Evolutionary conservation across 2,113 vertebrate species (phyloP).

Genomic region (Ascaphus truei): DNA sequence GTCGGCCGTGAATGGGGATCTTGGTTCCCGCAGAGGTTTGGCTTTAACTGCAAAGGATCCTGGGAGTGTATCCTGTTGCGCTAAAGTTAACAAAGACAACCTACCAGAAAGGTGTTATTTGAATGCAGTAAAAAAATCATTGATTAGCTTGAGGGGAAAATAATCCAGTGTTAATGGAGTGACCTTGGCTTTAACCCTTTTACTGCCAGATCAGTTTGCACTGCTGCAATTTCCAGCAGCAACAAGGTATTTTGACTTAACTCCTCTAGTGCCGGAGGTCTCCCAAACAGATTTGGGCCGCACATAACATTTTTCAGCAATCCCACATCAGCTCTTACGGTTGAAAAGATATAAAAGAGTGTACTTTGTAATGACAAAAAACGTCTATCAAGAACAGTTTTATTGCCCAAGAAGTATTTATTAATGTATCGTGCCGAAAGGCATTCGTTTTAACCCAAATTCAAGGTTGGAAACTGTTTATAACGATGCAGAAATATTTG

Average conservation of each 20-base stretch:
- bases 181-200: not conserved
- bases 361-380: not conserved
- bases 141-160: not conserved
- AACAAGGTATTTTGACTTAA: no score
- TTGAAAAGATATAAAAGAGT: not conserved
- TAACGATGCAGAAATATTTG: slow-evolving; percentile 19
- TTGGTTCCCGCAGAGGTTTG: no score
- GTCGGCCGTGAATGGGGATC: not conserved
- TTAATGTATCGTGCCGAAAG: slow-evolving; percentile 18
- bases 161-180: not conserved
- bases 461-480: slow-evolving; percentile 9
- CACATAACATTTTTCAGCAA: not conserved
- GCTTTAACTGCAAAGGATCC: no score
- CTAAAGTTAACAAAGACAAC: no score
- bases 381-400: not conserved
- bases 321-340: not conserved
- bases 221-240: not conserved
- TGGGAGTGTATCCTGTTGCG: no score
- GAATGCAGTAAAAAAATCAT: not conserved
- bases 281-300: no score
- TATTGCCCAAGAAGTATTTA: slow-evolving; percentile 30
- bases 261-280: no score
- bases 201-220: not conserved
- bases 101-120: slow-evolving; percentile 18
- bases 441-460: not conserved